A percentile compares a stretch with the other conserved stretches of the same genome.
Evolutionary conservation across 2,797 vertebrate species (phyloP).

Genomic region (Buceros bicornis): DNA sequence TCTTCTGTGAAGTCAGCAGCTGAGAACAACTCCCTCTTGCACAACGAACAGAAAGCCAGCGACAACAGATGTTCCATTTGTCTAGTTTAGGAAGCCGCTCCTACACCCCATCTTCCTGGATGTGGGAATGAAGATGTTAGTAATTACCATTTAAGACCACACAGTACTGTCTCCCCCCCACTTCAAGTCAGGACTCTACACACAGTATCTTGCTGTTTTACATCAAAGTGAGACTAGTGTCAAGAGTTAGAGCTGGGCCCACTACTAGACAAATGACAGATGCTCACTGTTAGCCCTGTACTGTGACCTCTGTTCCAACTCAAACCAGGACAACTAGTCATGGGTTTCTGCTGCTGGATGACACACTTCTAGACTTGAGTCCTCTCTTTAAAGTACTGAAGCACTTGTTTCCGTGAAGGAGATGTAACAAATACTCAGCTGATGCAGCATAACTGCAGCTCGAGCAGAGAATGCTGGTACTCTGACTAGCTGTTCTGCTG

Average conservation of each 20-base stretch:
- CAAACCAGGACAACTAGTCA: not conserved
- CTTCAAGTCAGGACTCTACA: too few species aligned
- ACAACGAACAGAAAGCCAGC: not conserved
- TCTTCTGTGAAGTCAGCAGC: accelerated
- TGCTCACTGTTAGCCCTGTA: too few species aligned
- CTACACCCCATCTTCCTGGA: not conserved
- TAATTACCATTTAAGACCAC: not conserved
- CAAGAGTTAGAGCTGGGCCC: too few species aligned
- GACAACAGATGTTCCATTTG: not conserved
- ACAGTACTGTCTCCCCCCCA: accelerated
- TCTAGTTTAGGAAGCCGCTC: not conserved
- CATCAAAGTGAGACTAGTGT: not conserved
- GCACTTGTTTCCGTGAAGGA: not conserved
- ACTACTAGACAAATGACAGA: too few species aligned
- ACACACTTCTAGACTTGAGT: not conserved
- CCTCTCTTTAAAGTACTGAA: not conserved
- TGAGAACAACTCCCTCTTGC: not conserved
- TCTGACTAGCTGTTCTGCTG: not conserved
- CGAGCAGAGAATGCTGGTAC: not conserved
- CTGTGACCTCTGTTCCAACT: too few species aligned
- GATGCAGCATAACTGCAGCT: not conserved
- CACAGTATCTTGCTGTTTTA: accelerated
- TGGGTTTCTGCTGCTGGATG: not conserved
- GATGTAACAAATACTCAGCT: not conserved
- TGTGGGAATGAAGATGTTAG: not conserved